Percentiles rank a stretch among this genome's conserved stretches.
Evolutionary conservation across 2,888 invertebrate genomes (phyloP).

Genomic region (Heliconius sara): DNA sequence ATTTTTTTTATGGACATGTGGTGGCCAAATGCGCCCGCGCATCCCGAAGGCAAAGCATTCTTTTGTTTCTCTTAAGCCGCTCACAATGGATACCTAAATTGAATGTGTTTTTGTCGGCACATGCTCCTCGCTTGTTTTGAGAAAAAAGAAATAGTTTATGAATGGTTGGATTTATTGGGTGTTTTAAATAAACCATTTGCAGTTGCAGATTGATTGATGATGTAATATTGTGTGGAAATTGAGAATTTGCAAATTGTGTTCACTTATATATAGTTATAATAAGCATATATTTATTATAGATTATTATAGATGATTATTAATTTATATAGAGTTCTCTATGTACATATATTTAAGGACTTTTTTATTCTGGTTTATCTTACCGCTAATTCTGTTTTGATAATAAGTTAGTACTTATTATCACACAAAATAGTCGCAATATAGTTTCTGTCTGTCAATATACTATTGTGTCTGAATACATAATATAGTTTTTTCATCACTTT

Average conservation of each 20-base stretch:
- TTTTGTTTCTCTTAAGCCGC: conserved; percentile 53
- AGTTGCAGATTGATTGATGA: conserved; percentile 44
- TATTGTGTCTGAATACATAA: too few species aligned
- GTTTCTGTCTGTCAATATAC: too few species aligned
- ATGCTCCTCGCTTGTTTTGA: conserved; percentile 55
- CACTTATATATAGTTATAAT: not conserved
- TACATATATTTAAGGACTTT: not conserved
- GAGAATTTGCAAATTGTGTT: not conserved
- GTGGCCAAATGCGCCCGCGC: conserved; percentile 69
- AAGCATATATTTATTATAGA: not conserved
- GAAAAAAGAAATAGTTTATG: conserved; percentile 53
- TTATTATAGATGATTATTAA: too few species aligned
- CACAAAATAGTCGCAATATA: too few species aligned
- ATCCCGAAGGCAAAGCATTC: conserved; percentile 55
- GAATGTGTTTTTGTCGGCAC: conserved; percentile 57
- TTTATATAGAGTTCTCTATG: not conserved
- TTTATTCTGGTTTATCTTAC: not conserved
- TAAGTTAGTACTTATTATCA: too few species aligned
- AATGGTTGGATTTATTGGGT: conserved; percentile 55
- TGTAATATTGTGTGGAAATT: conserved; percentile 43
- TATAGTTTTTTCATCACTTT: not conserved
- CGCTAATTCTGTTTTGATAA: not conserved
- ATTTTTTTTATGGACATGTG: conserved; percentile 71
- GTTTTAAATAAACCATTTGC: conserved; percentile 48
- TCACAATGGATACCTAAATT: conserved; percentile 60